Evolutionary conservation across 2,888 invertebrate genomes (phyloP), one percentile per base, ranked within the genome.

Genomic region (Ornithoptera priamus): DNA sequence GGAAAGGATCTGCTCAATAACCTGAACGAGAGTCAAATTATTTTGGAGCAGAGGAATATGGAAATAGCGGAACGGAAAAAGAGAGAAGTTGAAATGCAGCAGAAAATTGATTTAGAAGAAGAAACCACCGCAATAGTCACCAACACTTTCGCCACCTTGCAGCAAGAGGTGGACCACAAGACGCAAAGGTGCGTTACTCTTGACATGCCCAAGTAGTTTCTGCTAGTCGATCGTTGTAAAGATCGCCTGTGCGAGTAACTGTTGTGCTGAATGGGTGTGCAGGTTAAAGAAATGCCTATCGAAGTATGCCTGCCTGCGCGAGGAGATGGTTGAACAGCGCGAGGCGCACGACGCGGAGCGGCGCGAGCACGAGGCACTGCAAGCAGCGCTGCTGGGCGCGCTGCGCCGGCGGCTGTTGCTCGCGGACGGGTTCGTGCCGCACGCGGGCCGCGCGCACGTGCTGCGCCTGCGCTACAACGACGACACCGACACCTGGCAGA

Each of bases 111-210:
- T 81, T 93, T 97, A 78, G 97, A 99, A 85, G 99, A 99, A 84
- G 97, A 99, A 84, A 97, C 96, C 20, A 97, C 98, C 18, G 93
- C 96, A 64, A 98, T 97, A 81, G 95, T 99, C 68, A 96, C 97
- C 70, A 97, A 97, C 81, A 99, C 98, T 0, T 99, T 97, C 82
- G 95, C 97, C 12, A 97, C 96, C 65, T 91, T 99, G 69, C 98
- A 99, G 83, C 99, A 99, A 85, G 99, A 99, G 89, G 98, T 99
- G 2, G 99, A 99, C 83, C 95, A 97, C 70, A 99, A 99, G 88
- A 97, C 98, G 36, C 97, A 96, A 79, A 91, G 93, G 88, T 89
- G 1, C 42, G 68, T 50, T 8, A 15, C 39, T n/a, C 53, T 56
- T 56, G n/a, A 46, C 15, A 15, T 12, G 46, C 1, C 15, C 15